Conservation (phyloP, 1,140 invertebrate genomes). For the Ceratina australensis region DNA sequence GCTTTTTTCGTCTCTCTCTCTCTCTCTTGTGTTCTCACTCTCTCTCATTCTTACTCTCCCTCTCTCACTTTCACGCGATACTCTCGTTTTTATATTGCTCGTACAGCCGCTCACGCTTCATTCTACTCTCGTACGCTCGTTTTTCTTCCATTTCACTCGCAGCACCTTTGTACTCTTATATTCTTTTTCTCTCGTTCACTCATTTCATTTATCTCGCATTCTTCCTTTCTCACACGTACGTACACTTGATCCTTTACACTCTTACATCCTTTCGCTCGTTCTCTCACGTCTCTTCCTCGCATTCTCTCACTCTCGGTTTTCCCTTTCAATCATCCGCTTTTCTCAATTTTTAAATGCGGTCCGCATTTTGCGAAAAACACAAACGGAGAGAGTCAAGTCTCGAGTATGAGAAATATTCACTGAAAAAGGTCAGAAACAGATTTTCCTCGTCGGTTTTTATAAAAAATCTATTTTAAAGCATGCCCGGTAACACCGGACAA, state of each 20-base stretch:
- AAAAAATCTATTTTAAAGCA: conserved; percentile 76
- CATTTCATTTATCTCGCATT: neutral
- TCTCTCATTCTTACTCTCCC: neutral
- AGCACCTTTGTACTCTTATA: neutral
- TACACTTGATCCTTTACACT: neutral
- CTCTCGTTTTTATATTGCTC: neutral
- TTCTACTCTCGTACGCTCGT: neutral
- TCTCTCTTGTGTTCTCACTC: conserved; percentile 32
- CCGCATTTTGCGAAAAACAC: conserved; percentile 69
- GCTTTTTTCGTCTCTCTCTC: conserved; percentile 57
- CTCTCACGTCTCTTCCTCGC: neutral
- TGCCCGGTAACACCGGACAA: conserved; percentile 71
- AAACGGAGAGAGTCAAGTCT: conserved; percentile 59
- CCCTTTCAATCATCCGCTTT: conserved; percentile 20
- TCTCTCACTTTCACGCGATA: neutral
- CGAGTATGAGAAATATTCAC: conserved; percentile 63
- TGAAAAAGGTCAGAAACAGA: conserved; percentile 71
- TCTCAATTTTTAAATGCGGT: conserved; percentile 58
- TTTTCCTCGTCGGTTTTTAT: conserved; percentile 66
- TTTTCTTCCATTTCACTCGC: neutral
- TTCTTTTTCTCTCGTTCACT: neutral
- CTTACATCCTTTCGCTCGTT: neutral
- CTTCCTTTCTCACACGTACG: conserved; percentile 1
- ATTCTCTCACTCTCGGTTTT: neutral
- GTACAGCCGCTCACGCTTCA: neutral